Conservation (phyloP, 1,140 invertebrate genomes). For the Coptotermes formosanus region DNA sequence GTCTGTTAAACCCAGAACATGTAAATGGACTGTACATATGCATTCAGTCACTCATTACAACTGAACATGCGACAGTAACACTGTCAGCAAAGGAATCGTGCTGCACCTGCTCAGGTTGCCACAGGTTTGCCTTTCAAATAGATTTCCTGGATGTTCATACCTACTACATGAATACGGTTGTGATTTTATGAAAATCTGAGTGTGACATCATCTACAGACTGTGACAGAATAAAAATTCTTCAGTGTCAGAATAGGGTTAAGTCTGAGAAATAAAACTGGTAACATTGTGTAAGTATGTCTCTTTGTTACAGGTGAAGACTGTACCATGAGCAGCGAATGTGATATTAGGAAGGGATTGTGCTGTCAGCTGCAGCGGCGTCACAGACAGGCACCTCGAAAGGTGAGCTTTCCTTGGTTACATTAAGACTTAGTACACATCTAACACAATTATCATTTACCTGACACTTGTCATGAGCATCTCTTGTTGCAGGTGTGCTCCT, state of each 20-base stretch:
- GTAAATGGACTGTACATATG: no score
- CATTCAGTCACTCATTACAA: no score
- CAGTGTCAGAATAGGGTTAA: neutral
- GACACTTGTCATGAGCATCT: neutral
- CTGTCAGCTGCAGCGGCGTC: conserved; percentile 81
- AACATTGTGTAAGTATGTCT: neutral
- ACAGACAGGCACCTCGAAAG: conserved; percentile 79
- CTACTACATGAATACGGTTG: no score
- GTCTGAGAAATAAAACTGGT: neutral
- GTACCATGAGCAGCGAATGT: conserved; percentile 78
- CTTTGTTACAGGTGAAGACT: conserved; percentile 69
- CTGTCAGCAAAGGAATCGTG: no score
- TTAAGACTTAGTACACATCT: neutral
- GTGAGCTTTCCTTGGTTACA: conserved; percentile 45
- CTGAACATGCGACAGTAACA: no score
- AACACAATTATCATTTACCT: neutral
- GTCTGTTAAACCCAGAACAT: no score
- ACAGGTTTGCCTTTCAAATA: no score
- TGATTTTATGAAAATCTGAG: neutral
- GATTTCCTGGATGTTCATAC: no score
- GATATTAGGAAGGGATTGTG: conserved; percentile 82
- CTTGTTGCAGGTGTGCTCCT: conserved; percentile 70
- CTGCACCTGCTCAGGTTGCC: no score
- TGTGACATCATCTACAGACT: neutral
- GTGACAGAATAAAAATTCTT: neutral